Evolutionary conservation across 37 sponge, comb jelly and placozoan species (phyloP).

Genomic region (Oopsacas minuta): DNA sequence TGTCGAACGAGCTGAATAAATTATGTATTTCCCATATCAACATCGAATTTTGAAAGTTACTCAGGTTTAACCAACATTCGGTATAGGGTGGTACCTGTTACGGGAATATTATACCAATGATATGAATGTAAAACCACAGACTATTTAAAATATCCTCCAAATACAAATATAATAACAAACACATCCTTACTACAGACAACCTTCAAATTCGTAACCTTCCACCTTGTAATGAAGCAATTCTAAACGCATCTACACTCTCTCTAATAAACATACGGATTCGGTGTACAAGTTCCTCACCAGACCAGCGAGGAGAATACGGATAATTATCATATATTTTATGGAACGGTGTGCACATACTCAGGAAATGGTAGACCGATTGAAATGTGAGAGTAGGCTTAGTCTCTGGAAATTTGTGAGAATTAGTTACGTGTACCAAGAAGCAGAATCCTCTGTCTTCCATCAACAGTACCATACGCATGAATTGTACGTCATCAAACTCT

Average conservation of each 20-base stretch:
- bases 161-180: background rate
- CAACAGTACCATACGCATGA: background rate
- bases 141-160: background rate
- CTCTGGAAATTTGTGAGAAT: background rate
- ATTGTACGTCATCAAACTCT: background rate
- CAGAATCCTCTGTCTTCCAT: background rate
- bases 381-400: background rate
- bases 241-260: background rate
- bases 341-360: background rate
- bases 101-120: no score
- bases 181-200: background rate
- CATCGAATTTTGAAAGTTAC: no score
- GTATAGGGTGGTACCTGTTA: no score
- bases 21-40: no score
- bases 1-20: no score
- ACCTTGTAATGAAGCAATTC: conserved; percentile 10
- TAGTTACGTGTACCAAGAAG: background rate
- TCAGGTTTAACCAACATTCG: no score
- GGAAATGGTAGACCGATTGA: background rate
- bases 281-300: background rate
- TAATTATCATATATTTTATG: background rate
- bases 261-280: background rate
- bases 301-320: background rate
- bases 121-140: no score
- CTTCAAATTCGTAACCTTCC: background rate